Conservation (phyloP, 2,797 vertebrate species). For the Ctenopoma multispine region DNA sequence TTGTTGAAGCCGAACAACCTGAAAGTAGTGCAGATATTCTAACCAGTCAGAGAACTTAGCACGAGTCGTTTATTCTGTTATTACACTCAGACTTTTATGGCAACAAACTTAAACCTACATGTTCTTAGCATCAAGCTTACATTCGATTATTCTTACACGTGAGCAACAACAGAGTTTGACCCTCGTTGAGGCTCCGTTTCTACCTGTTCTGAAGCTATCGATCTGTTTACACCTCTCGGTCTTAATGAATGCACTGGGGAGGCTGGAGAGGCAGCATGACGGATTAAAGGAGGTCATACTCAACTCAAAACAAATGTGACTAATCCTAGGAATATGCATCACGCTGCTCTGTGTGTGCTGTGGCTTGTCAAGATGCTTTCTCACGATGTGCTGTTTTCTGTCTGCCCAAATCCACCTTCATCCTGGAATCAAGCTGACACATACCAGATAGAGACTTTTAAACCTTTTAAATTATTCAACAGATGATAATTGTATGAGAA, state of each 20-base stretch:
- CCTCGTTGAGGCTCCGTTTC: constrained; percentile 27
- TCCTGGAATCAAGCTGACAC: constrained; percentile 28
- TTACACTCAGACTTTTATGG: too few species aligned
- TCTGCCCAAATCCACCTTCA: constrained; percentile 26
- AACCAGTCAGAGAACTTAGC: too few species aligned
- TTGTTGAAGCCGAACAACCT: too few species aligned
- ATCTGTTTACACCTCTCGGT: constrained; percentile 68
- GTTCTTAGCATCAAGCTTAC: background rate
- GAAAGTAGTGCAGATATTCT: too few species aligned
- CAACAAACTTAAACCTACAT: too few species aligned
- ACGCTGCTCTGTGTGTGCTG: constrained; percentile 14
- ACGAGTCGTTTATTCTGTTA: too few species aligned
- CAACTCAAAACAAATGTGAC: constrained; percentile 64
- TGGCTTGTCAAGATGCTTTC: constrained; percentile 27
- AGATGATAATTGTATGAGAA: too few species aligned
- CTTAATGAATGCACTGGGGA: constrained; percentile 66
- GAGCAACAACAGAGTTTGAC: constrained; percentile 32
- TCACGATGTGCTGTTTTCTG: constrained; percentile 17
- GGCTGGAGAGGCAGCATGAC: constrained; percentile 48
- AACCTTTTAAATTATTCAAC: too few species aligned
- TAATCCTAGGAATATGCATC: constrained; percentile 53
- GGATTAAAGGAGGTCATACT: constrained; percentile 70
- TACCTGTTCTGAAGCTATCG: constrained; percentile 56
- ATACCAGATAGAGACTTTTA: background rate
- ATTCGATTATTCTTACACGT: constrained; percentile 9